These are phyloP conservation scores for Tympanuchus pallidicinctus DNA, from an alignment of 2,113 vertebrate genomes.

Conservation along the genomic window DNA sequence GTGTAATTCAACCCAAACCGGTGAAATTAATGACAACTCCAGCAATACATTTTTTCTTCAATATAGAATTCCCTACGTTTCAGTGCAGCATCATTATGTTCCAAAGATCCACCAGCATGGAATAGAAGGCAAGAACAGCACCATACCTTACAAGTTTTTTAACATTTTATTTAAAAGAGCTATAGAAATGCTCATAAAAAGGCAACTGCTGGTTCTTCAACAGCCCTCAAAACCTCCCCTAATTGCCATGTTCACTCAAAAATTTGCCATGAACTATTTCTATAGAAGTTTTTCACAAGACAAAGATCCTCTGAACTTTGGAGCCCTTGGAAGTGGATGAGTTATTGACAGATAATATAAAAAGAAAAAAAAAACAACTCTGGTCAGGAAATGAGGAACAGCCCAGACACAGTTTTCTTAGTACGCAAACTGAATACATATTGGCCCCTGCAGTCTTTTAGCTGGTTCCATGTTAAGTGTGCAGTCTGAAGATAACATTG, in stretches of 20 bases:
- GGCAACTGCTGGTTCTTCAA: background rate
- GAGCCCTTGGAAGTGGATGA: background rate
- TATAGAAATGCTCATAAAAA: background rate
- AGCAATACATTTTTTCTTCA: background rate
- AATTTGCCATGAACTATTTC: background rate
- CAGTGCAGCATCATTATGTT: background rate
- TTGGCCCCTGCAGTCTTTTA: background rate
- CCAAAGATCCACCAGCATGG: background rate
- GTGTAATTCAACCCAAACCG: background rate
- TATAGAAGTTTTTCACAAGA: background rate
- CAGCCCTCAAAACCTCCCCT: background rate
- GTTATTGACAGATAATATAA: background rate
- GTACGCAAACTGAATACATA: background rate
- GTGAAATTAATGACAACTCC: constrained; percentile 2
- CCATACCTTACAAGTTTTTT: background rate
- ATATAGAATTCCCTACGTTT: constrained; percentile 2
- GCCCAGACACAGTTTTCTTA: background rate
- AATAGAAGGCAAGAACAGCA: background rate
- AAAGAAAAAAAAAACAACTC: background rate
- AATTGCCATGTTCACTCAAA: background rate
- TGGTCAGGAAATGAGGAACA: background rate
- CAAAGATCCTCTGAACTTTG: background rate
- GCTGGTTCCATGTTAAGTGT: background rate
- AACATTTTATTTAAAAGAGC: background rate
- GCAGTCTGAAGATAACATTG: constrained; percentile 28